Conservation (phyloP, 2,888 invertebrate genomes). For the Poecilobothrus nobilitatus region DNA sequence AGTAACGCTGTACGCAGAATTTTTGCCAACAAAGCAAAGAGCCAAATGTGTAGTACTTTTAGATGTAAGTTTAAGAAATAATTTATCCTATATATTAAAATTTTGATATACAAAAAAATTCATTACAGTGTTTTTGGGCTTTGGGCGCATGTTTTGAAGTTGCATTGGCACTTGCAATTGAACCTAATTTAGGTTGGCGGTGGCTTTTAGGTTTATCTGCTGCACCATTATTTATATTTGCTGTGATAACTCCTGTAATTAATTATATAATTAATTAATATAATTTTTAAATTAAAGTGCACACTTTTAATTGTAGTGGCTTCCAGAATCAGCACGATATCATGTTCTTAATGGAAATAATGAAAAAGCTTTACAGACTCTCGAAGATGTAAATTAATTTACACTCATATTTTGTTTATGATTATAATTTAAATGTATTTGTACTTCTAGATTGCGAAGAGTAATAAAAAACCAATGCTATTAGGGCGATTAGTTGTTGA, state of each 20-base stretch:
- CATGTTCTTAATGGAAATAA: slow-evolving; percentile 80
- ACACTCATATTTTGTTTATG: too few relatives aligned
- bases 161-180: slow-evolving; percentile 76
- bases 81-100: background rate
- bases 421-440: background rate
- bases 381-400: slow-evolving; percentile 55
- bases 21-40: slow-evolving; percentile 85
- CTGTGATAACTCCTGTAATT: slow-evolving; percentile 67
- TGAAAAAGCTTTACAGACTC: slow-evolving; percentile 74
- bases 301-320: slow-evolving; percentile 52
- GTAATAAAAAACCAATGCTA: slow-evolving; percentile 83
- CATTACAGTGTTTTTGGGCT: slow-evolving; percentile 89
- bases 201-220: slow-evolving; percentile 89
- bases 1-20: slow-evolving; percentile 92
- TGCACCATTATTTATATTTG: slow-evolving; percentile 76
- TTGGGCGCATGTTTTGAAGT: slow-evolving; percentile 91
- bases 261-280: background rate
- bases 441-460: slow-evolving; percentile 58
- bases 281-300: background rate
- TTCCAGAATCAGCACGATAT: slow-evolving; percentile 87
- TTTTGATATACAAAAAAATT: background rate
- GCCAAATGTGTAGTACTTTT: slow-evolving; percentile 91
- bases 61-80: slow-evolving; percentile 60
- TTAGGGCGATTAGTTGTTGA: slow-evolving; percentile 76
- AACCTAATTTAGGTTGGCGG: slow-evolving; percentile 86